Evolutionary conservation across 2,888 invertebrate species (phyloP).

Genomic region (Operophtera brumata): DNA sequence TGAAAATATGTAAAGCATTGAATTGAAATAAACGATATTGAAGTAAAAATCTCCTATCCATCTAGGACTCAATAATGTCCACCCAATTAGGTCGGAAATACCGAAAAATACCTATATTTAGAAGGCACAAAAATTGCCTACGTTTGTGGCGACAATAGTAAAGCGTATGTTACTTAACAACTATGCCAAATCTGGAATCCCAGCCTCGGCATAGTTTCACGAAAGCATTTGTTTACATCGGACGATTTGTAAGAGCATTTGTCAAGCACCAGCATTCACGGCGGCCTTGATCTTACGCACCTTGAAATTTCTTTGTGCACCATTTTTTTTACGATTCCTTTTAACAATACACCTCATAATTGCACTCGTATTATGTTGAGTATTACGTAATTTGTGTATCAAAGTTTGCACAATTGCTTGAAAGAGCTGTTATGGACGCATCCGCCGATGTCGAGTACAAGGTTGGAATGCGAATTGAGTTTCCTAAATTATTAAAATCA

Average conservation of each 20-base stretch:
- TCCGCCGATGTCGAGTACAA: constrained; percentile 11
- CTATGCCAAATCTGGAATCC: constrained; percentile 1
- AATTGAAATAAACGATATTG: too few relatives aligned
- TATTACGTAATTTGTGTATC: constrained; percentile 15
- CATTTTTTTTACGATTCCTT: neutral
- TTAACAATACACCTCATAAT: neutral
- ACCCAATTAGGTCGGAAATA: too few relatives aligned
- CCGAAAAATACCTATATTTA: too few relatives aligned
- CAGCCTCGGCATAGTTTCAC: constrained; percentile 12
- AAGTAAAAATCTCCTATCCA: too few relatives aligned
- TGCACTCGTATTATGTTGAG: neutral
- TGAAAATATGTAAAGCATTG: too few relatives aligned
- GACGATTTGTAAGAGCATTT: neutral
- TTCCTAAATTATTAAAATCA: constrained; percentile 11
- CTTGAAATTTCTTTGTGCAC: constrained; percentile 6
- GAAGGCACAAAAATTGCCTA: too few relatives aligned
- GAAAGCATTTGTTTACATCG: constrained; percentile 11
- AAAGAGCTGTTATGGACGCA: constrained; percentile 13
- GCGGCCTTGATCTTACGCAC: constrained; percentile 17
- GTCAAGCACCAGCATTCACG: constrained; percentile 7
- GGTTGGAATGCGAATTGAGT: constrained; percentile 9
- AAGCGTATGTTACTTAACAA: neutral
- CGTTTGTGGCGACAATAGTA: neutral
- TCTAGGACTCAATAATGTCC: too few relatives aligned
- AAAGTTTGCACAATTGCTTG: constrained; percentile 30